Evolutionary conservation across 1,140 invertebrate genomes (phyloP).

Genomic region (Batillaria attramentaria): DNA sequence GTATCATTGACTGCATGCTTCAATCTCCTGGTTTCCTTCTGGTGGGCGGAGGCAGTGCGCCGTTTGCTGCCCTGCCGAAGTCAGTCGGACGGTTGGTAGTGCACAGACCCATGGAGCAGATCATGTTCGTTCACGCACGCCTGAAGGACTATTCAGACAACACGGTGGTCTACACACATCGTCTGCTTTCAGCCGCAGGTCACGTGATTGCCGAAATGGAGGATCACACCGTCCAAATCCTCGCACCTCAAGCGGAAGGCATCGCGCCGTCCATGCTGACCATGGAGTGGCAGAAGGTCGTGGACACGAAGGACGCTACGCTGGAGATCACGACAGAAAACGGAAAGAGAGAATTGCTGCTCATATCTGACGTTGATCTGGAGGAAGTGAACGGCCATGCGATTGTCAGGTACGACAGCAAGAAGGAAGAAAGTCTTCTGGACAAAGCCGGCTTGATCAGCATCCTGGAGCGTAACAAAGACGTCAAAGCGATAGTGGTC

Average conservation of each 20-base stretch:
- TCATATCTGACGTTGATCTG: no score
- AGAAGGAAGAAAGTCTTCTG: no score
- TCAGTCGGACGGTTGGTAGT: conserved; percentile 21
- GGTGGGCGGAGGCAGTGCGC: background rate
- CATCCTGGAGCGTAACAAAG: no score
- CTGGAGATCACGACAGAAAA: no score
- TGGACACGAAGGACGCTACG: no score
- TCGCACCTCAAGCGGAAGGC: background rate
- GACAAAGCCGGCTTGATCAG: no score
- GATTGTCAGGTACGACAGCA: no score
- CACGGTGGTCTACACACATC: conserved; percentile 36
- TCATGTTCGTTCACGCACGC: conserved; percentile 34
- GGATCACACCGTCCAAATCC: conserved; percentile 19
- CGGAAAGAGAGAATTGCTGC: no score
- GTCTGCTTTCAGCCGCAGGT: conserved; percentile 44
- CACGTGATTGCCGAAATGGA: conserved; percentile 45
- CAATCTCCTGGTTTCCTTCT: conserved; percentile 38
- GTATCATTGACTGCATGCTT: conserved; percentile 51
- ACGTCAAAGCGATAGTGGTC: background rate
- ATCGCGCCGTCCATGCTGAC: background rate
- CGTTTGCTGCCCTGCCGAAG: conserved; percentile 11
- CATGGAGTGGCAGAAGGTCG: background rate
- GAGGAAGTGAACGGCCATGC: no score
- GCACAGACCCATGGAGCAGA: conserved; percentile 17
- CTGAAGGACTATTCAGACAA: conserved; percentile 16